phyloP scores from a whole-genome alignment of 2,113 vertebrate genomes.

The Coturnix japonica region DNA sequence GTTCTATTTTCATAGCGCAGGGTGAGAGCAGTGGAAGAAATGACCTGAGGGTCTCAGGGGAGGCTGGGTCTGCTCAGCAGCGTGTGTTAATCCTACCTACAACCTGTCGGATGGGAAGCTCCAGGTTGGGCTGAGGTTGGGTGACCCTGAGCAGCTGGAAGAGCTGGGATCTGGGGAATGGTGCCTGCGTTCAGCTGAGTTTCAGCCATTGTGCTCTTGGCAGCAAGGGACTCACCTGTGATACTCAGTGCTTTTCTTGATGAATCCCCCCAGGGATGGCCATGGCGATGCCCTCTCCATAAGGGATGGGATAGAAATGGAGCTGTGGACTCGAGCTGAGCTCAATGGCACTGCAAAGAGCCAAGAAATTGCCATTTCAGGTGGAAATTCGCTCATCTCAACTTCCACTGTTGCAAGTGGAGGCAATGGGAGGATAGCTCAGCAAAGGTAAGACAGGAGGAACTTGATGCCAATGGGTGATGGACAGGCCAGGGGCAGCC shows the following conservation, averaged over 20 bases:
- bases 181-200: background rate
- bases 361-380: background rate
- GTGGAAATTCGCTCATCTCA: background rate
- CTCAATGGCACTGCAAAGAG: background rate
- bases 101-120: background rate
- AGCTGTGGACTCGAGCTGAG: background rate
- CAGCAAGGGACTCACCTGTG: background rate
- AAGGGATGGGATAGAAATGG: background rate
- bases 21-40: background rate
- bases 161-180: background rate
- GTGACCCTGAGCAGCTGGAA: background rate
- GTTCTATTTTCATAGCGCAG: slow-evolving; percentile 55
- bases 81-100: background rate
- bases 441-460: background rate
- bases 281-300: background rate
- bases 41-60: background rate
- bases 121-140: background rate
- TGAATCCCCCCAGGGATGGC: background rate
- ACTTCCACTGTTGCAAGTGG: background rate
- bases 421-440: background rate
- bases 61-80: background rate
- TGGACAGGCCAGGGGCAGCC: background rate
- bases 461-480: background rate
- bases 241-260: rapidly evolving
- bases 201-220: background rate